Base-by-base conservation (phyloP, 1,140 invertebrate species). In the Zaprionus davidi region DNA sequence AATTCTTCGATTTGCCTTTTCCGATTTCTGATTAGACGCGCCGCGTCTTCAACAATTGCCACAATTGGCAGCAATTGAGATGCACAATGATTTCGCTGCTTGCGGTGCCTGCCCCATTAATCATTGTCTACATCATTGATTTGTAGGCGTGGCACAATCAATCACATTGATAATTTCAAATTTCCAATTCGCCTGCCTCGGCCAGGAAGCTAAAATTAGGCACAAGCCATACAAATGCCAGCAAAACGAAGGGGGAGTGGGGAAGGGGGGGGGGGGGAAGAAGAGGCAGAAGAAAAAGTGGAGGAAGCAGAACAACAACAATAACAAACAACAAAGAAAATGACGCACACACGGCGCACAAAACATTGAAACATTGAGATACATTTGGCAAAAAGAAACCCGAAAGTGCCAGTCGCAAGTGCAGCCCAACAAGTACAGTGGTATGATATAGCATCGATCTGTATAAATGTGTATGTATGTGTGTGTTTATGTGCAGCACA, bases 41-140 rank as follows among this genome's bases (percentile, higher is more conserved):
- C 15, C 9, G 36, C 28, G 38, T 51, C 31, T 58, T 58, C 41
- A n/a, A 44, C 41, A 66, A 62, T 63, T 67, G 34, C 74, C 41
- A 34, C 80, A 82, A 82, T 82, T 82, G 76, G 51, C 76, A 55
- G 62, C 80, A 82, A 82, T 79, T 82, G 65, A 65, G 62, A 55
- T 58, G 55, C 65, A 59, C 41, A 46, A 7, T 17, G 41, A 55
- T 28, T 55, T 13, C 34, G 51, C 55, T 56, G 44, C 46, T 56
- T 68, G 20, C 36, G 20, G 62, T 44, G 41, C 49, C 15, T 41
- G 41, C 22, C 22, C 46, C 71, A 65, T 64, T 70, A 80, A 79
- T 65, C 41, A 59, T n/a, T 51, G 46, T 51, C 44, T 20, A 7
- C 53, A 67, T 56, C 17, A 57, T n/a, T 41, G 41, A 17, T 46